phyloP scores from a whole-genome alignment of 2,888 invertebrate species.

The Acronicta psi region DNA sequence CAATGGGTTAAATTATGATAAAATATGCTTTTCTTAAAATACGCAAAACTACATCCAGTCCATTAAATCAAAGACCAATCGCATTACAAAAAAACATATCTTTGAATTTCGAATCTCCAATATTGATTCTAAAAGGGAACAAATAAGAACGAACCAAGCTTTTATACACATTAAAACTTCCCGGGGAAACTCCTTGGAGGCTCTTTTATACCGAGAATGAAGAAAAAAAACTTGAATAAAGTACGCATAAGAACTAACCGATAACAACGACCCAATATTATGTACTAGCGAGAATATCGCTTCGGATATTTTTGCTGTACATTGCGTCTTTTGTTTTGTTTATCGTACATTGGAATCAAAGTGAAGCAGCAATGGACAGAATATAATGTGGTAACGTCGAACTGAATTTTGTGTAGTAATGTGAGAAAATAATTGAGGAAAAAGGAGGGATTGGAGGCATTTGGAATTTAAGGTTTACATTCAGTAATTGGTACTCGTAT shows the following conservation, averaged over 20 bases:
- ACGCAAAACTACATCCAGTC: neutral
- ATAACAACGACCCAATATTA: constrained; percentile 29
- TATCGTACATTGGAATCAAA: neutral
- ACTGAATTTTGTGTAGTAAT: constrained; percentile 8
- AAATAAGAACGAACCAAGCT: constrained; percentile 63
- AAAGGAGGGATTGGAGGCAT: constrained; percentile 29
- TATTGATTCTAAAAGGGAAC: constrained; percentile 57
- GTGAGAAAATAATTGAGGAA: constrained; percentile 21
- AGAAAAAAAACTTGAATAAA: constrained; percentile 49
- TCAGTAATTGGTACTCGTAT: no score
- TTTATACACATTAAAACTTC: constrained; percentile 77
- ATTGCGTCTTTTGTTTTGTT: constrained; percentile 18
- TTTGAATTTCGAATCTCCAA: constrained; percentile 37
- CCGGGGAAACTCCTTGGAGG: constrained; percentile 41
- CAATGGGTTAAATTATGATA: neutral
- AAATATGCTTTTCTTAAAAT: neutral
- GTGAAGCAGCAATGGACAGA: constrained; percentile 23
- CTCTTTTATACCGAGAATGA: constrained; percentile 47
- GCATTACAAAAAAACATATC: constrained; percentile 31
- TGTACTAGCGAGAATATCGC: constrained; percentile 24
- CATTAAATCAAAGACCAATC: constrained; percentile 10
- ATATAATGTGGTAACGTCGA: constrained; percentile 8
- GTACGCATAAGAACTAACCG: constrained; percentile 51
- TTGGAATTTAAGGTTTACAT: constrained; percentile 7
- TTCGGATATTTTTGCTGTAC: constrained; percentile 17